phyloP scores from a whole-genome alignment of 1,140 invertebrate genomes.

The Acyrthosiphon pisum region DNA sequence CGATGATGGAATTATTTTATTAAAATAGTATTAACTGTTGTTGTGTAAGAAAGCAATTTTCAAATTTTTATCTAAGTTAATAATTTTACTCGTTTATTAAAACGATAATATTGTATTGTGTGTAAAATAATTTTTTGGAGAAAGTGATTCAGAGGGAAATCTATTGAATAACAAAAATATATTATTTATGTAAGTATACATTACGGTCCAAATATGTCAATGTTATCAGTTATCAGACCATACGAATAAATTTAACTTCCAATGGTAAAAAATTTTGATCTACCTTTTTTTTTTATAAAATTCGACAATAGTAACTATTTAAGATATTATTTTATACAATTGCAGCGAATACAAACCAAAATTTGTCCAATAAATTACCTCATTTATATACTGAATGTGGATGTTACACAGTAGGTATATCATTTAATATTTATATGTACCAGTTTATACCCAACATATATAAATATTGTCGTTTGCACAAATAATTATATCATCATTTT shows the following conservation, averaged over 20 bases:
- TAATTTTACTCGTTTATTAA: slow-evolving; percentile 6
- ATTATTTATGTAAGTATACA: not conserved
- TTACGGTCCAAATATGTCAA: not conserved
- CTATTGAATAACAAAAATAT: not conserved
- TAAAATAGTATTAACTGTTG: not conserved
- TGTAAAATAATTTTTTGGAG: not conserved
- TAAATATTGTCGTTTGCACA: not conserved
- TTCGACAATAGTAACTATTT: not conserved
- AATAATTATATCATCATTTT: not conserved
- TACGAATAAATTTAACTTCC: not conserved
- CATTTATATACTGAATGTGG: not conserved
- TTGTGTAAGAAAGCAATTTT: not conserved
- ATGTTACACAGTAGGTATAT: not conserved
- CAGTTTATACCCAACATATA: not conserved
- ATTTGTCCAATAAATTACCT: not conserved
- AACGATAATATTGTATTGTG: not conserved
- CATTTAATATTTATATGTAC: not conserved
- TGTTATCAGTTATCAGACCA: not conserved
- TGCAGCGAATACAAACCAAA: not conserved
- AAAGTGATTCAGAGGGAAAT: not conserved
- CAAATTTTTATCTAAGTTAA: not conserved
- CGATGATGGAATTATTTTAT: not conserved
- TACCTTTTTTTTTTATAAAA: not conserved
- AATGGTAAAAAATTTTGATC: not conserved
- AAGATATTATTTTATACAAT: not conserved